A percentile compares a stretch with the other conserved stretches of the same genome.
Conservation (phyloP, 1,140 invertebrate genomes). For the Diachasmimorpha longicaudata region DNA sequence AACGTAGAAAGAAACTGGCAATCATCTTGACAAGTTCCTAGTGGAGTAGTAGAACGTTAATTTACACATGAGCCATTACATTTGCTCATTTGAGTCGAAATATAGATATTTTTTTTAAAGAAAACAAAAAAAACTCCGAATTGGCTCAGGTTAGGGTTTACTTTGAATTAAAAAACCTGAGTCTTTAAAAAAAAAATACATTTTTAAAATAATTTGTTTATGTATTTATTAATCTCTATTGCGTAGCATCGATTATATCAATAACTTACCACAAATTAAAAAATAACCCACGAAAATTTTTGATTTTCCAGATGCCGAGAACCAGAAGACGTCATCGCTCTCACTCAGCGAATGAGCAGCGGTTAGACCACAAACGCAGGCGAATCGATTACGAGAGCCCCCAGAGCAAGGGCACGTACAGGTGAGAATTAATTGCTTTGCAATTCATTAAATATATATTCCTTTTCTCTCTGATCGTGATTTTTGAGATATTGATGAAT, state of each 20-base stretch:
- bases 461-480: not conserved
- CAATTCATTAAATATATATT: not conserved
- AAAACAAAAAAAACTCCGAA: no score
- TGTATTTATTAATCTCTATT: no score
- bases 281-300: constrained; percentile 4
- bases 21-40: not conserved
- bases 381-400: constrained; percentile 66
- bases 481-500: not conserved
- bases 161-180: no score
- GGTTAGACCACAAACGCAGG: constrained; percentile 65
- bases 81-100: no score
- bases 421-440: constrained; percentile 51
- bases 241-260: not conserved
- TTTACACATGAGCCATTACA: no score
- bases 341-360: constrained; percentile 58
- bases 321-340: constrained; percentile 78
- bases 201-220: no score
- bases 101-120: no score
- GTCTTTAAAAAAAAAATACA: no score
- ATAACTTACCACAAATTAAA: not conserved
- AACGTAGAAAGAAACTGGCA: not conserved
- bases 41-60: no score
- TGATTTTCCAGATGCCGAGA: constrained; percentile 77
- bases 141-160: no score
- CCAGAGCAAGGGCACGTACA: constrained; percentile 63